phyloP scores from a whole-genome alignment of 2,888 invertebrate genomes.

The Protodeltote pygarga region DNA sequence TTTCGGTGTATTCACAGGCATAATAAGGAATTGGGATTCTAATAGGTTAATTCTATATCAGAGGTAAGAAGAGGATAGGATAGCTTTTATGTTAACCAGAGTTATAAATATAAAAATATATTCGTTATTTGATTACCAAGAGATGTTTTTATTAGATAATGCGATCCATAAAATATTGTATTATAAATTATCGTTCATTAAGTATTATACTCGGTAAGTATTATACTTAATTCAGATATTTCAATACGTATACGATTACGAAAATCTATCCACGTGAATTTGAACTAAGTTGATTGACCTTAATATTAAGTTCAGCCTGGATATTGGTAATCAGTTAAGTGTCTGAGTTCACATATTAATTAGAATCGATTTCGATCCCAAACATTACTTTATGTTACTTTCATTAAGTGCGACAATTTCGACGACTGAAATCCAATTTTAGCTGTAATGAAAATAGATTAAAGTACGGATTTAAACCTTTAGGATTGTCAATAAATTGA shows the following conservation, averaged over 20 bases:
- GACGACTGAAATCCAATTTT: constrained; percentile 29
- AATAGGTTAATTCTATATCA: too few species aligned
- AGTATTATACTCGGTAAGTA: neutral
- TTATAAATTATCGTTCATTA: too few species aligned
- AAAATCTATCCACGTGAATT: neutral
- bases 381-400: constrained; percentile 40
- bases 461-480: constrained; percentile 11
- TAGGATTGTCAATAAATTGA: too few species aligned
- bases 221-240: neutral
- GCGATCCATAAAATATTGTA: too few species aligned
- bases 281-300: constrained; percentile 13
- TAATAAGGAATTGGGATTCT: too few species aligned
- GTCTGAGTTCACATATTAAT: constrained; percentile 28
- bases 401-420: constrained; percentile 31
- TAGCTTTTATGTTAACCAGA: too few species aligned
- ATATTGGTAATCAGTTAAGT: constrained; percentile 21
- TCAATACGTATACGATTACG: neutral
- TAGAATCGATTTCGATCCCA: constrained; percentile 29
- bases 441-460: constrained; percentile 33
- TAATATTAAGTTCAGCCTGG: constrained; percentile 16
- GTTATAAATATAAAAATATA: too few species aligned
- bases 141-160: too few species aligned
- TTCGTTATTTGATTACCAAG: too few species aligned
- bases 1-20: too few species aligned
- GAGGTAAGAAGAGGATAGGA: too few species aligned